Conservation (phyloP, 2,888 invertebrate species). For the Drosophila sordidula region DNA sequence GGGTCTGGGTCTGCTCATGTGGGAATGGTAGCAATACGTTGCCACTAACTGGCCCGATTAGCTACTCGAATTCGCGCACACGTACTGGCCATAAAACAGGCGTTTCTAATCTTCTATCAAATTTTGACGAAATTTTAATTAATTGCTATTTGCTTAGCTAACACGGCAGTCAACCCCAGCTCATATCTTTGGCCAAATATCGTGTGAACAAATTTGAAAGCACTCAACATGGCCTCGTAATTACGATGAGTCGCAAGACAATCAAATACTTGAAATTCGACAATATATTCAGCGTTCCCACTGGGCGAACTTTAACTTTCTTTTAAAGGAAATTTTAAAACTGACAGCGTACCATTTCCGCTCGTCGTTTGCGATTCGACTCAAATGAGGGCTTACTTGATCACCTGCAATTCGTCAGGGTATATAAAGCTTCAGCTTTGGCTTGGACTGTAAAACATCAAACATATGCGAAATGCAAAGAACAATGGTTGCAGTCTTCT, state of each 20-base stretch:
- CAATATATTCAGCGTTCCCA: constrained; percentile 48
- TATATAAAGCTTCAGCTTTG: constrained; percentile 51
- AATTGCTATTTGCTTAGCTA: constrained; percentile 50
- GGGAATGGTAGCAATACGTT: constrained; percentile 51
- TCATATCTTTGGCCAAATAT: constrained; percentile 71
- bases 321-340: constrained; percentile 51
- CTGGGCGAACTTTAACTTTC: constrained; percentile 58
- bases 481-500: constrained; percentile 44
- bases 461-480: constrained; percentile 36
- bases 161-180: constrained; percentile 11
- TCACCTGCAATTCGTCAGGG: constrained; percentile 66
- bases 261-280: constrained; percentile 35
- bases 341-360: constrained; percentile 64
- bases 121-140: constrained; percentile 72
- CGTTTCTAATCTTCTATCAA: constrained; percentile 70
- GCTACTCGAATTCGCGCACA: constrained; percentile 81
- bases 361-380: constrained; percentile 39
- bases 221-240: constrained; percentile 16
- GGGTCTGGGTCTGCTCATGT: constrained; percentile 40
- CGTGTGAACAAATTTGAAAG: constrained; percentile 63
- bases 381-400: constrained; percentile 49
- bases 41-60: constrained; percentile 63
- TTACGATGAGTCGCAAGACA: constrained; percentile 28
- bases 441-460: constrained; percentile 14
- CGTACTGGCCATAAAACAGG: constrained; percentile 71